These are phyloP conservation scores for Halocynthia roretzi DNA, from an alignment of 23 tunicate genomes.

Conservation along the genomic window DNA sequence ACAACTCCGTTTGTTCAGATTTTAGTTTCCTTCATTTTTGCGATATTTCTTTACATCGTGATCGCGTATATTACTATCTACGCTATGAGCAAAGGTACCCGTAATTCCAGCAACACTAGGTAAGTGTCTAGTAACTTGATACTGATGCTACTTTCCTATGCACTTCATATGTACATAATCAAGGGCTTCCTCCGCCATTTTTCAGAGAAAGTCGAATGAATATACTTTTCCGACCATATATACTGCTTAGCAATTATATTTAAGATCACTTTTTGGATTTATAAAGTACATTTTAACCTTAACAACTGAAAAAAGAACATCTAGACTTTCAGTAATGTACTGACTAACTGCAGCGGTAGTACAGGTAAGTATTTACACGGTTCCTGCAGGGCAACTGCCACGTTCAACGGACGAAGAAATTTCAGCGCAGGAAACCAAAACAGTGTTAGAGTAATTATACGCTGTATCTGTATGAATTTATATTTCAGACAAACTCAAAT, in stretches of 20 bases:
- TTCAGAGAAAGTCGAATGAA: not conserved
- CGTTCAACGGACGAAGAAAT: too few relatives aligned
- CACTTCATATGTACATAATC: too few relatives aligned
- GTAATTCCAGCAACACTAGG: conserved; percentile 9
- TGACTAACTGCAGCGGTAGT: too few relatives aligned
- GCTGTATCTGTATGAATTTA: not conserved
- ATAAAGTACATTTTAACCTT: too few relatives aligned
- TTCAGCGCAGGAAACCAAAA: too few relatives aligned
- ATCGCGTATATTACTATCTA: conserved; percentile 18
- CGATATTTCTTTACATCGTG: conserved; percentile 17
- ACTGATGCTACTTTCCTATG: too few relatives aligned
- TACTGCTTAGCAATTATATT: not conserved
- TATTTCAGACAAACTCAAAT: conserved; percentile 20
- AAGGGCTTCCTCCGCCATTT: not conserved
- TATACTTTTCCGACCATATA: not conserved
- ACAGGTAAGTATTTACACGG: too few relatives aligned
- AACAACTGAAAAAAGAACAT: too few relatives aligned
- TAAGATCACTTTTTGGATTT: too few relatives aligned
- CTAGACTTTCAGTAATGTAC: too few relatives aligned
- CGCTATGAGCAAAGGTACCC: not conserved
- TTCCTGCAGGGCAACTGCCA: too few relatives aligned
- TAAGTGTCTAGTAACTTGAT: not conserved
- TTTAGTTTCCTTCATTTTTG: conserved; percentile 16
- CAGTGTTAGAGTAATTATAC: too few relatives aligned
- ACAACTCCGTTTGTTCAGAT: conserved; percentile 4